Percentiles rank a stretch among this genome's conserved stretches.
phyloP scores from a whole-genome alignment of 2,113 vertebrate species.

The Eurypyga helias region DNA sequence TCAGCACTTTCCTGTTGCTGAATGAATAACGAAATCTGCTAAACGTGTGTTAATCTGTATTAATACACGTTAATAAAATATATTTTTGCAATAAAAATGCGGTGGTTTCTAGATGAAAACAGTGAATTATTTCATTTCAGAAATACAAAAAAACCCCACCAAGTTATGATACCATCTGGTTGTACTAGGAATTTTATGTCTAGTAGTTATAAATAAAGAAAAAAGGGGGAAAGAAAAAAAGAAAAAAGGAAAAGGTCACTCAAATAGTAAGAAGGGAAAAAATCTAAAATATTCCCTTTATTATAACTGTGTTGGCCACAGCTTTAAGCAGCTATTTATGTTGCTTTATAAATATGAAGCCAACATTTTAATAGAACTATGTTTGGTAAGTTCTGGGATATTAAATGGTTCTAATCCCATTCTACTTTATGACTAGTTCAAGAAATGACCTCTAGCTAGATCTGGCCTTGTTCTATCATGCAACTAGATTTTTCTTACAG shows the following conservation, averaged over 20 bases:
- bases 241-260: not conserved
- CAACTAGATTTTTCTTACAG: constrained; percentile 85
- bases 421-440: constrained; percentile 84
- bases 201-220: not conserved
- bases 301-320: not conserved
- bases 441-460: constrained; percentile 93
- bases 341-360: constrained; percentile 31
- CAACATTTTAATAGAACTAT: constrained; percentile 1
- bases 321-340: not conserved
- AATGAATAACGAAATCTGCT: not conserved
- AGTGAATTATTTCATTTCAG: not conserved
- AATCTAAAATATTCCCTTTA: not conserved
- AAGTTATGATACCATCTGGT: not conserved
- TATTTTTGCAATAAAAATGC: too few relatives aligned
- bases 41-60: fast-evolving
- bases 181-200: not conserved
- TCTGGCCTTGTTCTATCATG: constrained; percentile 86
- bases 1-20: not conserved
- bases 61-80: not conserved
- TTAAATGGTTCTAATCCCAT: constrained; percentile 78
- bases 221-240: not conserved
- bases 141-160: not conserved
- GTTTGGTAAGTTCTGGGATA: constrained; percentile 73
- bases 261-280: not conserved
- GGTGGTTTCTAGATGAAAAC: not conserved